Conservation (phyloP, 2,113 vertebrate species). For the Hemiprocne comata region DNA sequence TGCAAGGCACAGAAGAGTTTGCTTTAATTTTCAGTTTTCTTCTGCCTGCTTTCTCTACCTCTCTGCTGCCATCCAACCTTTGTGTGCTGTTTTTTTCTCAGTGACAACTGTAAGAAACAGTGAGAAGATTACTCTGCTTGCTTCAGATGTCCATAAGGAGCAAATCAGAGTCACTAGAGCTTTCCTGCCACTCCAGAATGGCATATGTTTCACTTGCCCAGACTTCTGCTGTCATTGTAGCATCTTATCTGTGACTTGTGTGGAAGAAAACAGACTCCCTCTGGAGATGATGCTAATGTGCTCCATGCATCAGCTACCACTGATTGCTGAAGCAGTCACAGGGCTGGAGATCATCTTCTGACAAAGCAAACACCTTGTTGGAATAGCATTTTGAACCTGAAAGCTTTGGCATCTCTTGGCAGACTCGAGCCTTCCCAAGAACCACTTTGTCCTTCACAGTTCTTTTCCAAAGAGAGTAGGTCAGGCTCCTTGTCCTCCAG, state of each 20-base stretch:
- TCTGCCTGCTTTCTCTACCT: background rate
- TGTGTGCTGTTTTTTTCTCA: background rate
- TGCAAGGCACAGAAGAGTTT: constrained; percentile 1
- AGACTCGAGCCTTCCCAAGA: background rate
- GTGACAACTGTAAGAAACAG: background rate
- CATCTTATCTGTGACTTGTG: background rate
- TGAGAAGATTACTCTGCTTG: background rate
- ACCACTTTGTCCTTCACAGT: background rate
- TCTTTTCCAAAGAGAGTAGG: background rate
- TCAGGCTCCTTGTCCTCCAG: background rate
- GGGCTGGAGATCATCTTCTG: constrained; percentile 27
- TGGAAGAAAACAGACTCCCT: background rate
- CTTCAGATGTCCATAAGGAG: background rate
- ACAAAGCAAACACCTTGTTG: constrained; percentile 19
- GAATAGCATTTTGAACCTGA: background rate
- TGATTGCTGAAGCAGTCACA: constrained; percentile 22
- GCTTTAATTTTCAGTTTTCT: background rate
- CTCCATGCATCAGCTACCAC: constrained; percentile 18
- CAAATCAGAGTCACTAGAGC: background rate
- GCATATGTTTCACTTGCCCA: background rate
- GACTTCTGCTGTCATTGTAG: constrained; percentile 32
- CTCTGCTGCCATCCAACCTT: background rate
- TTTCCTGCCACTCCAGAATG: constrained; percentile 38
- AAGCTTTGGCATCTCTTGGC: background rate
- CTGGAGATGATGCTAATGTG: background rate